These are phyloP conservation scores for Leuciscus waleckii DNA, from an alignment of 2,797 vertebrate species.

Conservation along the genomic window DNA sequence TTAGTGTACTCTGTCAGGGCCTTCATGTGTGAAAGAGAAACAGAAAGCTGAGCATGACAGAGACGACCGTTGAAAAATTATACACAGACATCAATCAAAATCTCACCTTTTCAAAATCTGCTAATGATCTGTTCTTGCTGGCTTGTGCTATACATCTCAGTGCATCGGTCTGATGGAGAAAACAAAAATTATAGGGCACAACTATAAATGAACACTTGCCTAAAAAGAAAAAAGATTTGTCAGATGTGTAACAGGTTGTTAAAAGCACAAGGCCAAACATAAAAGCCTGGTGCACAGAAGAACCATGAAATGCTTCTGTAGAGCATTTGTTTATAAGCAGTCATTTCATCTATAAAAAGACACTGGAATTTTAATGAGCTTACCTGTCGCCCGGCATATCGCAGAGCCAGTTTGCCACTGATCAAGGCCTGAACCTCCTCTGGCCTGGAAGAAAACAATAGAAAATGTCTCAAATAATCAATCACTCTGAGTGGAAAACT, in stretches of 20 bases:
- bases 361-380: slow-evolving; percentile 6
- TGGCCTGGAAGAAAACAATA: slow-evolving; percentile 78
- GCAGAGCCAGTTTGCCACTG: slow-evolving; percentile 95
- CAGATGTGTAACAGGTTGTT: not conserved
- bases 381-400: slow-evolving; percentile 96
- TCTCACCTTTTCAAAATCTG: slow-evolving; percentile 96
- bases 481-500: too few species aligned
- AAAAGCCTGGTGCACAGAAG: not conserved
- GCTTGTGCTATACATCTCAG: slow-evolving; percentile 95
- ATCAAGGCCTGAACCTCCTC: slow-evolving; percentile 95
- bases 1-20: slow-evolving; percentile 94
- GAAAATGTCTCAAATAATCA: too few species aligned
- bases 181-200: not conserved
- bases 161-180: slow-evolving; percentile 88
- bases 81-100: not conserved
- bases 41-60: not conserved
- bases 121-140: slow-evolving; percentile 97
- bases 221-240: not conserved
- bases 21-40: slow-evolving; percentile 69
- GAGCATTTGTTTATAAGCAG: not conserved
- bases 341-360: not conserved
- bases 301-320: not conserved
- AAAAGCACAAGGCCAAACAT: not conserved
- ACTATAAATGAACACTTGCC: slow-evolving; percentile 2
- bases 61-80: not conserved